Evolutionary conservation across 2,888 invertebrate genomes (phyloP).

Genomic region (Heteromyza rotundicornis): DNA sequence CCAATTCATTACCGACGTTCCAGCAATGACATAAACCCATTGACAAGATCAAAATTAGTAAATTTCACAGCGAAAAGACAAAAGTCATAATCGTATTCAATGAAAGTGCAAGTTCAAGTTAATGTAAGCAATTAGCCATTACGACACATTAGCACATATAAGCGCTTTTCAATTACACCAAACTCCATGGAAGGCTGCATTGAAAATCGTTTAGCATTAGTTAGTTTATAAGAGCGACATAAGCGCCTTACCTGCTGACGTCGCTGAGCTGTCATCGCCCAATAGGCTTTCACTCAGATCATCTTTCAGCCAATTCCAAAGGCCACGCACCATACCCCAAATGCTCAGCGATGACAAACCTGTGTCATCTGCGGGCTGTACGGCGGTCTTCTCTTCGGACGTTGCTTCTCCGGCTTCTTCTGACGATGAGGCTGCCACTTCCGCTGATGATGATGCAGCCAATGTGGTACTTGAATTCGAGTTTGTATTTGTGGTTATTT

Average conservation of each 20-base stretch:
- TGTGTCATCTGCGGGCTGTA: conserved; percentile 43
- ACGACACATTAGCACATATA: too few species aligned
- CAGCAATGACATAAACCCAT: too few species aligned
- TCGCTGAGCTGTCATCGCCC: conserved; percentile 31
- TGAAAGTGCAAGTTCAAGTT: too few species aligned
- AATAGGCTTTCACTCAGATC: conserved; percentile 56
- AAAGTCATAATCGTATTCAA: too few species aligned
- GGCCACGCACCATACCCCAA: conserved; percentile 51
- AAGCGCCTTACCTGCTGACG: conserved; percentile 23
- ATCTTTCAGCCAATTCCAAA: conserved; percentile 57
- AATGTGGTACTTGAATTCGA: conserved; percentile 15
- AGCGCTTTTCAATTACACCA: too few species aligned
- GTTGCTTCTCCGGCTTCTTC: conserved; percentile 25
- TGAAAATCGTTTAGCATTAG: too few species aligned
- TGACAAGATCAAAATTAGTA: too few species aligned
- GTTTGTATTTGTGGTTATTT: conserved; percentile 40
- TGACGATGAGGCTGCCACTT: conserved; percentile 14
- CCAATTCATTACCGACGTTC: too few species aligned
- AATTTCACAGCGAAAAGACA: too few species aligned
- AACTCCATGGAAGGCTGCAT: too few species aligned
- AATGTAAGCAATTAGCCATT: too few species aligned
- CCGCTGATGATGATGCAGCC: conserved; percentile 26
- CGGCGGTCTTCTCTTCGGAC: conserved; percentile 40
- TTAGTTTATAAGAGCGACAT: too few species aligned
- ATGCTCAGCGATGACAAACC: conserved; percentile 46